Conservation (phyloP, 1,140 invertebrate species). For the Leguminivora glycinivorella region DNA sequence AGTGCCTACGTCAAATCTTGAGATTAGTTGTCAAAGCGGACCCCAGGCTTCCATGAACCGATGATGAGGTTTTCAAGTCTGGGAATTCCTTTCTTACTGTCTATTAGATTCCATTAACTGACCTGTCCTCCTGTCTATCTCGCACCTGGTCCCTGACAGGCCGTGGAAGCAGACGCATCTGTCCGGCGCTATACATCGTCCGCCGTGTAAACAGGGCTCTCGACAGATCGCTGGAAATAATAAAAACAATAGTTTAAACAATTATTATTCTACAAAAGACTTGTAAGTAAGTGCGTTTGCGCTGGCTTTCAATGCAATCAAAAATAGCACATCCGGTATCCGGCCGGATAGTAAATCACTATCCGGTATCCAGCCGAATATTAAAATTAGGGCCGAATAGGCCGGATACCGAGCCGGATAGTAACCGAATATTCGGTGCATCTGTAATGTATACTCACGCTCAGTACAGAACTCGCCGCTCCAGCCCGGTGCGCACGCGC, state of each 20-base stretch:
- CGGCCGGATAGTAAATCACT: too few relatives aligned
- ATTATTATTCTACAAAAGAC: background rate
- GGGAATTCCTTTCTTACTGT: background rate
- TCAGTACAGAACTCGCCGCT: conserved; percentile 88
- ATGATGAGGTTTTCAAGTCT: too few relatives aligned
- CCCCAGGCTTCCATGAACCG: too few relatives aligned
- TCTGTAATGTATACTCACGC: conserved; percentile 81
- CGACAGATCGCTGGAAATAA: conserved; percentile 85
- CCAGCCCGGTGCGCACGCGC: conserved; percentile 86
- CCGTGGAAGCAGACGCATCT: conserved; percentile 93
- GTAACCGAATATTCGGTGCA: too few relatives aligned
- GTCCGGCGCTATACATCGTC: conserved; percentile 91
- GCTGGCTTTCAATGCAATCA: too few relatives aligned
- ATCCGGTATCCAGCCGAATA: too few relatives aligned
- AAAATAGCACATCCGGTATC: too few relatives aligned
- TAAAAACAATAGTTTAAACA: conserved; percentile 27
- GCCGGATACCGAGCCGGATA: too few relatives aligned
- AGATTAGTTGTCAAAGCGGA: too few relatives aligned
- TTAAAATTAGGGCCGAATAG: too few relatives aligned
- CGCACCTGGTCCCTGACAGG: conserved; percentile 89
- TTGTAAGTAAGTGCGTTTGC: too few relatives aligned
- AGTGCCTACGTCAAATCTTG: too few relatives aligned
- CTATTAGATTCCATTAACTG: conserved; percentile 26
- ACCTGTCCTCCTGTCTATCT: conserved; percentile 83
- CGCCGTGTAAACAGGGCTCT: conserved; percentile 90